Conservation (phyloP, 2,113 vertebrate genomes). For the Anhinga anhinga region DNA sequence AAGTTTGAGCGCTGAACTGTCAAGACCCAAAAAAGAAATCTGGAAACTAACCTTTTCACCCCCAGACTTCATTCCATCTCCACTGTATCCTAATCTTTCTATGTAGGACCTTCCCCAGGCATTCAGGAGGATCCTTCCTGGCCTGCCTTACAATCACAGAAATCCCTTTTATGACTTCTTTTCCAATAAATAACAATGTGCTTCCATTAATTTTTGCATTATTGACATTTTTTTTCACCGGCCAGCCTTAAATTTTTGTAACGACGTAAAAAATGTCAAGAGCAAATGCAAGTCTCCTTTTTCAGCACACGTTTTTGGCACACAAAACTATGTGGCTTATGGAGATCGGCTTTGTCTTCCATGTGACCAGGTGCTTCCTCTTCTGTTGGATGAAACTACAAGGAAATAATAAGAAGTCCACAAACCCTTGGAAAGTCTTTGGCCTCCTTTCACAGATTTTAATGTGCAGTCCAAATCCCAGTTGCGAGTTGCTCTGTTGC, state of each 20-base stretch:
- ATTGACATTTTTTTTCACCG: neutral
- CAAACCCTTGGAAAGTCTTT: neutral
- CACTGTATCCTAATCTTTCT: neutral
- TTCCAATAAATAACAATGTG: neutral
- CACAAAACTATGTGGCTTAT: neutral
- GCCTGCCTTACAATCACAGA: neutral
- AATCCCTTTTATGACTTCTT: neutral
- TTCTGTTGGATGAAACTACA: conserved; percentile 4
- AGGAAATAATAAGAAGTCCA: neutral
- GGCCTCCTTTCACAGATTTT: neutral
- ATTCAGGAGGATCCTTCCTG: neutral
- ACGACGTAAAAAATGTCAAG: neutral
- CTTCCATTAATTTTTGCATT: neutral
- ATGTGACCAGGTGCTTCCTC: conserved; percentile 30
- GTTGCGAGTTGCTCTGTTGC: neutral
- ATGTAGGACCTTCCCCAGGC: neutral
- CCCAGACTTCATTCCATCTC: neutral
- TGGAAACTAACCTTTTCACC: neutral
- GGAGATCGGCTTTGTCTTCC: neutral
- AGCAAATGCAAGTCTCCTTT: neutral
- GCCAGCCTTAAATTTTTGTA: neutral
- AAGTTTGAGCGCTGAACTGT: neutral
- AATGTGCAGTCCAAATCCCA: neutral
- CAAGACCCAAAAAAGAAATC: neutral
- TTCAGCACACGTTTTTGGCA: neutral